Base-by-base conservation (phyloP, 2,888 invertebrate genomes). In the Syrphus vitripennis region DNA sequence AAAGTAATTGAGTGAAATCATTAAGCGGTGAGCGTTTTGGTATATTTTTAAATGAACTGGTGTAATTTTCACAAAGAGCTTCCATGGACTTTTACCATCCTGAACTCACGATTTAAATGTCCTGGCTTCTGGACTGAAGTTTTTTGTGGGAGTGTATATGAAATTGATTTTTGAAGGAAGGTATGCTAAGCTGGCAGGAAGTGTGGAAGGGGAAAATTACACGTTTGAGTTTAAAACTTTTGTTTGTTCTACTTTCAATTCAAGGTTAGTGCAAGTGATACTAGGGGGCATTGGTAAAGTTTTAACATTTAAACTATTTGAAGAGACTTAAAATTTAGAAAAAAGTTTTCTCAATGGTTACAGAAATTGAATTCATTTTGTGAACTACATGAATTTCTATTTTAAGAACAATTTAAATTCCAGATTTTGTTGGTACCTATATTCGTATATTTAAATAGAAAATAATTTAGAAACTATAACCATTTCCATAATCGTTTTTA, bases 401-500 rank as follows among this genome's bases (percentile, higher is more conserved):
- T n/a, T n/a, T n/a, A 19, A 42, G 50, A 24, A 26, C 16, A 55
- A 55, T 61, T 55, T 29, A 6, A 14, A 14, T 29, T 14, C 40
- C 10, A 26, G 53, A 14, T 14, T 74, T 59, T 55, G 12, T 42
- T n/a, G n/a, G n/a, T n/a, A n/a, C n/a, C n/a, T n/a, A n/a, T n/a
- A n/a, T n/a, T n/a, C n/a, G n/a, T n/a, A n/a, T n/a, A n/a, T 24
- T 69, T 69, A 77, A 77, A 16, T 53, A 67, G 65, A 37, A 72
- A 53, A 69, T 74, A 61, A 63, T 78, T 72, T 74, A 16, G 12
- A 37, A 83, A 69, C 42, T 69, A 26, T 2, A 37, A 45, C 53
- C 31, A 74, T 69, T 78, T 78, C 24, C 71, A 78, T 78, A 78
- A 74, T 74, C 61, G 53, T 57, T 45, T 78, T 83, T 74, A 83